Conservation (phyloP, 2,888 invertebrate genomes). For the Agrenia bidenticulata region DNA sequence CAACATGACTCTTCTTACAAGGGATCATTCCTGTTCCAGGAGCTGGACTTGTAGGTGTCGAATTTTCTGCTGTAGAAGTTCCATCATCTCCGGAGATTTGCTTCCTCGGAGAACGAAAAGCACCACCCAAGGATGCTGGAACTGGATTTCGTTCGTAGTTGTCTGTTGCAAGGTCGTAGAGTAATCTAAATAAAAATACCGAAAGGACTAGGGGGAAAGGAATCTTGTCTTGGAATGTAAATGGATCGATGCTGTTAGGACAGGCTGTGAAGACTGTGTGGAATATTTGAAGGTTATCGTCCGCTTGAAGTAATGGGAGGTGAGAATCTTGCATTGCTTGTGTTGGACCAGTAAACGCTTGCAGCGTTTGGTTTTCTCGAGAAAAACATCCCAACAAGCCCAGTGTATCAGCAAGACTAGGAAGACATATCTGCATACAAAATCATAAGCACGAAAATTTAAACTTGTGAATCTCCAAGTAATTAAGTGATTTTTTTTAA, state of each 20-base stretch:
- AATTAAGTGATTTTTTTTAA: too few relatives aligned
- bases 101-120: slow-evolving; percentile 42
- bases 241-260: slow-evolving; percentile 38
- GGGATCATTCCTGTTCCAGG: slow-evolving; percentile 15
- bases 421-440: slow-evolving; percentile 76
- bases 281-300: slow-evolving; percentile 43
- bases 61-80: slow-evolving; percentile 33
- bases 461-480: background rate
- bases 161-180: slow-evolving; percentile 95
- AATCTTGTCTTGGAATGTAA: slow-evolving; percentile 70
- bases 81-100: slow-evolving; percentile 55
- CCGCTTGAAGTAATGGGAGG: slow-evolving; percentile 5
- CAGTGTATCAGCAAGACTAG: slow-evolving; percentile 89
- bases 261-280: slow-evolving; percentile 44
- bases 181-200: slow-evolving; percentile 78
- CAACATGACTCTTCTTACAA: slow-evolving; percentile 58
- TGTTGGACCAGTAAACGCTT: background rate
- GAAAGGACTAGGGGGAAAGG: slow-evolving; percentile 79
- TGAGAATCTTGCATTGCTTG: background rate
- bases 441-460: background rate
- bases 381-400: slow-evolving; percentile 88
- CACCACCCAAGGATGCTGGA: slow-evolving; percentile 33
- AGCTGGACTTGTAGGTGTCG: slow-evolving; percentile 29
- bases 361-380: slow-evolving; percentile 50
- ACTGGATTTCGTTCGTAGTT: slow-evolving; percentile 69